These are phyloP conservation scores for Nemapogon koenigi DNA, from an alignment of 2,888 invertebrate genomes.

Conservation along the genomic window DNA sequence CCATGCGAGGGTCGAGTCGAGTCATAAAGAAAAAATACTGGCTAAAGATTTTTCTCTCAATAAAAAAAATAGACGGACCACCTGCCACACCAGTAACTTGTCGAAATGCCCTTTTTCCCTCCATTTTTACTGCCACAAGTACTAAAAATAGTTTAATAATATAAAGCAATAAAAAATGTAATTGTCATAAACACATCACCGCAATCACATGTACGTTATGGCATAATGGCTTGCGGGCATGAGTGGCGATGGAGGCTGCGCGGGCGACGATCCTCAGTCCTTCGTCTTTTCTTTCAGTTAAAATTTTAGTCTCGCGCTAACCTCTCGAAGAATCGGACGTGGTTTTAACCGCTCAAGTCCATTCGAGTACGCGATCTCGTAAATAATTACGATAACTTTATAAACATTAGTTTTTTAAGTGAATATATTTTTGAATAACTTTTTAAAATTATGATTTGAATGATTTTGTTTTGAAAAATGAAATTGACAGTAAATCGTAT, in stretches of 20 bases:
- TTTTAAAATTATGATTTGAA: conserved; percentile 7
- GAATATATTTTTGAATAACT: conserved; percentile 28
- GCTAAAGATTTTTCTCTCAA: no score
- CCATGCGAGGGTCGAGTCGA: no score
- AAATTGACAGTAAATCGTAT: conserved; percentile 81
- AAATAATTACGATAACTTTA: conserved; percentile 48
- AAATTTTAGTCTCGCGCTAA: conserved; percentile 53
- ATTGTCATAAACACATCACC: no score
- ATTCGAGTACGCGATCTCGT: conserved; percentile 28
- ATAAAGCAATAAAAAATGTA: no score
- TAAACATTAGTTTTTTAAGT: conserved; percentile 19
- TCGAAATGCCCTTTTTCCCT: no score
- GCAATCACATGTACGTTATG: conserved; percentile 5
- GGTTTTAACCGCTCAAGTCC: background rate
- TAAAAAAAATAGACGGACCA: no score
- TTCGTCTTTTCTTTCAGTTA: no score
- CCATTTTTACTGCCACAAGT: no score
- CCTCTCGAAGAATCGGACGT: conserved; percentile 38
- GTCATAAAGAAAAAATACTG: no score
- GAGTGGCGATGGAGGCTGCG: conserved; percentile 21
- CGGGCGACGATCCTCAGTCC: conserved; percentile 35
- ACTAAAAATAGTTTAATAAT: no score
- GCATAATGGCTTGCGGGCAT: conserved; percentile 20
- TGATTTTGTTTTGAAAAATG: conserved; percentile 38
- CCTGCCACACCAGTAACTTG: no score